phyloP scores from a whole-genome alignment of 2,888 invertebrate species.

The Dasypolia templi region DNA sequence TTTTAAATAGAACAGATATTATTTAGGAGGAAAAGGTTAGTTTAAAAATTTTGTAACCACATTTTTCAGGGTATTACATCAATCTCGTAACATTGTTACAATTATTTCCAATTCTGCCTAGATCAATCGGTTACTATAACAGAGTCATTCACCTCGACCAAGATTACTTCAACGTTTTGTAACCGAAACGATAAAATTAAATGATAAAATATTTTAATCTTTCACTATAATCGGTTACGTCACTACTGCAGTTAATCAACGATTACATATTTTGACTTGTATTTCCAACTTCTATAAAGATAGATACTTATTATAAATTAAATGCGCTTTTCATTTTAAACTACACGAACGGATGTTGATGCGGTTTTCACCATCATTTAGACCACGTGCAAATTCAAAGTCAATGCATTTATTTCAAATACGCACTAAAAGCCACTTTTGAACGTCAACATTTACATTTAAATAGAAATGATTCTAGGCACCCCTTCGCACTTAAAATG shows the following conservation, averaged over 20 bases:
- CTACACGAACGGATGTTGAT: too few relatives aligned
- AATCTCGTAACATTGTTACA: slow-evolving; percentile 10
- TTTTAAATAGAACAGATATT: not conserved
- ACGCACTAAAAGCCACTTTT: too few relatives aligned
- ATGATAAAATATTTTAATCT: slow-evolving; percentile 23
- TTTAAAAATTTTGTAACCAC: not conserved
- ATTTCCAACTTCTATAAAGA: slow-evolving; percentile 6
- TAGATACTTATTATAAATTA: too few relatives aligned
- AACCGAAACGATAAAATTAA: slow-evolving; percentile 29
- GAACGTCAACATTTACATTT: too few relatives aligned
- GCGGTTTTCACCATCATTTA: too few relatives aligned
- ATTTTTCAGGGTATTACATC: slow-evolving; percentile 31
- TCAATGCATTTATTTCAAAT: too few relatives aligned
- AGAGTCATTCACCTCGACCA: slow-evolving; percentile 25
- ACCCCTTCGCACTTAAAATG: too few relatives aligned
- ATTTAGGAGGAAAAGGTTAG: not conserved
- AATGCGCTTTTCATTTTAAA: too few relatives aligned
- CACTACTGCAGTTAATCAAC: not conserved
- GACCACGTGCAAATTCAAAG: too few relatives aligned
- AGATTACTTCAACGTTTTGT: slow-evolving; percentile 27
- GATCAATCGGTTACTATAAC: slow-evolving; percentile 11
- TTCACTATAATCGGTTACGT: not conserved
- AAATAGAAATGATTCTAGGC: too few relatives aligned
- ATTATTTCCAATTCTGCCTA: slow-evolving; percentile 23
- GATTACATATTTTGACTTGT: not conserved